A percentile compares a stretch with the other conserved stretches of the same genome.
Conservation (phyloP, 2,113 vertebrate species). For the Physeter macrocephalus region DNA sequence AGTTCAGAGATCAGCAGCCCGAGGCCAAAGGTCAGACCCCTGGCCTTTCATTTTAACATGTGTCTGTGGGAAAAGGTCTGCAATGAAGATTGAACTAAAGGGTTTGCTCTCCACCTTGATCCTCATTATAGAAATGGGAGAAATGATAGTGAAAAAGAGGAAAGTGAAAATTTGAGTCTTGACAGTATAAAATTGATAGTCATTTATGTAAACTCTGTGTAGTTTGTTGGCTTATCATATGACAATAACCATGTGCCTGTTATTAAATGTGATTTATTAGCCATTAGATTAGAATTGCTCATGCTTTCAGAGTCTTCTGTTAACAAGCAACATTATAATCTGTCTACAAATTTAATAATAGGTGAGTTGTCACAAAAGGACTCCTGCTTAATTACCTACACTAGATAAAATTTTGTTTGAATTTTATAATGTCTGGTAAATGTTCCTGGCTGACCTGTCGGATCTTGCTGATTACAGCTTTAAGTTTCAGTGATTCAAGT, state of each 20-base stretch:
- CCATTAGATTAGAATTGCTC: neutral
- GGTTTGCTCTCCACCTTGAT: neutral
- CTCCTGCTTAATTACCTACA: neutral
- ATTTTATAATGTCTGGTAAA: neutral
- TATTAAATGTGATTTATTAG: neutral
- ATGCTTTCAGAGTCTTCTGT: neutral
- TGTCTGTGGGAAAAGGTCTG: constrained; percentile 6
- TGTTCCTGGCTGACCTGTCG: constrained; percentile 19
- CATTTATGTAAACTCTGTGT: neutral
- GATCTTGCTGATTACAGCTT: constrained; percentile 24
- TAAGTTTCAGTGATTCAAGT: constrained; percentile 48
- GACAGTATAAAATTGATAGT: neutral
- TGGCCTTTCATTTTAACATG: constrained; percentile 22
- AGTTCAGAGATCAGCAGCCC: neutral
- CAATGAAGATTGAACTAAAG: neutral
- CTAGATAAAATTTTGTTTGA: neutral
- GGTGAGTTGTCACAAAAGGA: neutral
- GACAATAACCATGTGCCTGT: neutral
- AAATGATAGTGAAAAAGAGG: neutral
- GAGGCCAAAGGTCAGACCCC: neutral
- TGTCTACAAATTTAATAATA: neutral
- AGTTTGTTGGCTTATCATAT: neutral
- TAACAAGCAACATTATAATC: neutral
- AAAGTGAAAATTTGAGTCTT: neutral
- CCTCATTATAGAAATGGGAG: neutral